phyloP scores from a whole-genome alignment of 2,888 invertebrate genomes.

The Apodemia zela region DNA sequence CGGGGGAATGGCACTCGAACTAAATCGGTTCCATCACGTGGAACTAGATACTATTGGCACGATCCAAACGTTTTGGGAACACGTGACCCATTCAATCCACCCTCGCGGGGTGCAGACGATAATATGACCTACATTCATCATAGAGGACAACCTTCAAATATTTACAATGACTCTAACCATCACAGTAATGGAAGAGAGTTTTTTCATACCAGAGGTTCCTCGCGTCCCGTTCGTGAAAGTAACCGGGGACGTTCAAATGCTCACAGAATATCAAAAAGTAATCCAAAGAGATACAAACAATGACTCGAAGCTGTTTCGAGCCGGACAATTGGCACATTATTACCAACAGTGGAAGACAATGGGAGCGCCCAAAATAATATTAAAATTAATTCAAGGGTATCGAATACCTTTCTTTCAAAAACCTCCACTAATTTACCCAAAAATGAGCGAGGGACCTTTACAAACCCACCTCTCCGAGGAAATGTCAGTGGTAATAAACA shows the following conservation, averaged over 20 bases:
- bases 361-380: constrained; percentile 24
- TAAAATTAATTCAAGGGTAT: constrained; percentile 28
- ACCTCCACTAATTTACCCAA: constrained; percentile 10
- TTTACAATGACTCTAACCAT: background rate
- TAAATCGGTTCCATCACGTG: constrained; percentile 16
- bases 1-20: constrained; percentile 12
- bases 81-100: background rate
- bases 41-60: constrained; percentile 7
- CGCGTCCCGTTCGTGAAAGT: constrained; percentile 14
- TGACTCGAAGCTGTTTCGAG: constrained; percentile 11
- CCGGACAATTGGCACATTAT: constrained; percentile 20
- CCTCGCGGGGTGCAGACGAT: constrained; percentile 20
- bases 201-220: constrained; percentile 10
- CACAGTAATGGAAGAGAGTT: background rate
- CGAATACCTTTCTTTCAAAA: constrained; percentile 21
- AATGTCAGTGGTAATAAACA: constrained; percentile 27
- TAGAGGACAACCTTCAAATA: background rate
- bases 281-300: constrained; percentile 13
- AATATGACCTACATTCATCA: background rate
- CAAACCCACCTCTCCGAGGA: constrained; percentile 20
- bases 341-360: constrained; percentile 22
- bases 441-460: background rate
- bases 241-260: constrained; percentile 1
- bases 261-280: background rate
- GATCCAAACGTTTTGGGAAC: background rate